Percentiles rank a stretch among this genome's conserved stretches.
Conservation (phyloP, 2,797 vertebrate species). For the Neopelma chrysocephalum region DNA sequence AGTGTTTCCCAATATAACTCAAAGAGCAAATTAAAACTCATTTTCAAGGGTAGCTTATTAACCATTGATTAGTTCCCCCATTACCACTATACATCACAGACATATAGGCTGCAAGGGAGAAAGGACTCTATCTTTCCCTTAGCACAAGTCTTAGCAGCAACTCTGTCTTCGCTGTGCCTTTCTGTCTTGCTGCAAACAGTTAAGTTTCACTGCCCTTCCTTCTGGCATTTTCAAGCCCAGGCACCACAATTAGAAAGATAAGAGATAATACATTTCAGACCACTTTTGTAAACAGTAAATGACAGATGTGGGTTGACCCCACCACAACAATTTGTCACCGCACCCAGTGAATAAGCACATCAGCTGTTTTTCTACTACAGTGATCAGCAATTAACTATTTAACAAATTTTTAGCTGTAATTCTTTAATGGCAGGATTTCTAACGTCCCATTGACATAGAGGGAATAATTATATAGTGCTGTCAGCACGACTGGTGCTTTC, state of each 20-base stretch:
- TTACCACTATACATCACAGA: not conserved
- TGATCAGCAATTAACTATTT: not conserved
- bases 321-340: not conserved
- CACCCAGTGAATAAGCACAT: not conserved
- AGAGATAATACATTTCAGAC: not conserved
- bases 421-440: conserved; percentile 8
- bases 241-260: not conserved
- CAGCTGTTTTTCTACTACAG: not conserved
- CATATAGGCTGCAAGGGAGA: rapidly evolving
- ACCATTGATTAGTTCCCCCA: not conserved
- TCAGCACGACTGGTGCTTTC: not conserved
- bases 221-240: not conserved
- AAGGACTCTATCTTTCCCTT: not conserved
- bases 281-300: not conserved
- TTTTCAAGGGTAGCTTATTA: not conserved
- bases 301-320: not conserved
- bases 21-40: not conserved
- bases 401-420: not conserved
- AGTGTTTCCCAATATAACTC: not conserved
- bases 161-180: not conserved
- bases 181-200: not conserved
- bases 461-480: not conserved
- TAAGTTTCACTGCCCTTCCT: not conserved
- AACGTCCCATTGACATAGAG: not conserved
- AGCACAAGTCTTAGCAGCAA: not conserved